Conservation (phyloP, 2,113 vertebrate genomes). For the Nothobranchius furzeri region DNA sequence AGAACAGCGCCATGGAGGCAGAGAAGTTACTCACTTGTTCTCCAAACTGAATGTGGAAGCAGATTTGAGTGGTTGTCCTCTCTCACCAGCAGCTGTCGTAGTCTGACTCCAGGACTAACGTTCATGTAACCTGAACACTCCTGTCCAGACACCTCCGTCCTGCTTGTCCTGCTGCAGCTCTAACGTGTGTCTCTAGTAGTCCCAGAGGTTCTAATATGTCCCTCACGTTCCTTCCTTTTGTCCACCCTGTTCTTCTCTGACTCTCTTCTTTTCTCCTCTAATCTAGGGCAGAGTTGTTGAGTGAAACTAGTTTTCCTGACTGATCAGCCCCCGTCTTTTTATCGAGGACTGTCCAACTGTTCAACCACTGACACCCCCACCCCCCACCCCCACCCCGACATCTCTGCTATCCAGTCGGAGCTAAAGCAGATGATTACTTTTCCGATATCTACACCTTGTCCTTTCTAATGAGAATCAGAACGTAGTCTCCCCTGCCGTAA, state of each 20-base stretch:
- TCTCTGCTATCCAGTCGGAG: constrained; percentile 66
- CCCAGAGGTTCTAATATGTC: constrained; percentile 61
- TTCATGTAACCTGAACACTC: not conserved
- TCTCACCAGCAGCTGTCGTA: too few species aligned
- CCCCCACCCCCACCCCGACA: constrained; percentile 28
- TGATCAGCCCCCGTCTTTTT: constrained; percentile 80
- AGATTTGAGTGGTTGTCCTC: not conserved
- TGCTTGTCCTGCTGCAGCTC: not conserved
- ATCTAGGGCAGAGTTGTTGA: constrained; percentile 87
- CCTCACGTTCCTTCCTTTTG: constrained; percentile 39
- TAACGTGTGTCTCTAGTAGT: constrained; percentile 12
- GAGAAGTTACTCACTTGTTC: too few species aligned
- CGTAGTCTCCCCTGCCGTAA: constrained; percentile 49
- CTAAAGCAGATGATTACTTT: constrained; percentile 28
- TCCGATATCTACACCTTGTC: constrained; percentile 45
- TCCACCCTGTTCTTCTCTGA: constrained; percentile 72
- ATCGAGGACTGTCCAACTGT: constrained; percentile 78
- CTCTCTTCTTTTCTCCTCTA: constrained; percentile 83
- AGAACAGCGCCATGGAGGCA: too few species aligned
- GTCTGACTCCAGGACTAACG: not conserved
- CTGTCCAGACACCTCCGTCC: too few species aligned
- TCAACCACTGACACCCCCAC: constrained; percentile 66
- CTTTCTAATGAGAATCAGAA: constrained; percentile 42
- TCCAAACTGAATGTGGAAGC: too few species aligned
- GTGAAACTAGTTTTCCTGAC: constrained; percentile 87